phyloP scores from a whole-genome alignment of 23 tunicate genomes.

The Corella eumyota region DNA sequence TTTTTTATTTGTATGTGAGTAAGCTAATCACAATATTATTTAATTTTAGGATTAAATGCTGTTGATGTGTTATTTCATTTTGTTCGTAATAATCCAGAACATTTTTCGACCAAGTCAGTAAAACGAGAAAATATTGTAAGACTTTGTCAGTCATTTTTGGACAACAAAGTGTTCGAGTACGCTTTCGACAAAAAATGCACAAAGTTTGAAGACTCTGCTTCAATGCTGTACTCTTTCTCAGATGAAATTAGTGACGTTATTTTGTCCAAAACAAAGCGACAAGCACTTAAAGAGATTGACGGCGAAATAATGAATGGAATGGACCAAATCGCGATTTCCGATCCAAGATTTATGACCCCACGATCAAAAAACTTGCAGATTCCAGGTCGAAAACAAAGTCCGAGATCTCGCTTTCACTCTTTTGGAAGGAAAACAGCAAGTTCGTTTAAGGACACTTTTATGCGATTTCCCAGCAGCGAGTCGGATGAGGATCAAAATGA shows the following conservation, averaged over 20 bases:
- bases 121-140: slow-evolving; percentile 59
- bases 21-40: not conserved
- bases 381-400: slow-evolving; percentile 6
- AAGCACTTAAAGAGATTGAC: slow-evolving; percentile 31
- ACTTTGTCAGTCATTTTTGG: slow-evolving; percentile 66
- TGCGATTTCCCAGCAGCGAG: slow-evolving; percentile 5
- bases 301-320: slow-evolving; percentile 31
- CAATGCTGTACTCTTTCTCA: slow-evolving; percentile 43
- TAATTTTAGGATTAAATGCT: slow-evolving; percentile 54
- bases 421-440: slow-evolving; percentile 14
- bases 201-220: slow-evolving; percentile 80
- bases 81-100: slow-evolving; percentile 33
- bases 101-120: slow-evolving; percentile 33
- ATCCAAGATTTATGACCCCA: not conserved
- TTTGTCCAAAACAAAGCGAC: slow-evolving; percentile 2
- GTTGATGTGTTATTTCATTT: slow-evolving; percentile 53
- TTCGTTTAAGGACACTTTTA: slow-evolving; percentile 10
- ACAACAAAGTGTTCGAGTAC: slow-evolving; percentile 32
- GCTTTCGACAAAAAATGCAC: slow-evolving; percentile 8
- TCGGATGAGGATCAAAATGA: slow-evolving; percentile 35
- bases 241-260: not conserved
- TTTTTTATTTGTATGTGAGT: too few species aligned
- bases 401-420: slow-evolving; percentile 29
- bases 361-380: slow-evolving; percentile 14
- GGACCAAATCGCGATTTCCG: slow-evolving; percentile 42